Base-by-base conservation (phyloP, 1,140 invertebrate species). In the Ceratosolen fusciceps region DNA sequence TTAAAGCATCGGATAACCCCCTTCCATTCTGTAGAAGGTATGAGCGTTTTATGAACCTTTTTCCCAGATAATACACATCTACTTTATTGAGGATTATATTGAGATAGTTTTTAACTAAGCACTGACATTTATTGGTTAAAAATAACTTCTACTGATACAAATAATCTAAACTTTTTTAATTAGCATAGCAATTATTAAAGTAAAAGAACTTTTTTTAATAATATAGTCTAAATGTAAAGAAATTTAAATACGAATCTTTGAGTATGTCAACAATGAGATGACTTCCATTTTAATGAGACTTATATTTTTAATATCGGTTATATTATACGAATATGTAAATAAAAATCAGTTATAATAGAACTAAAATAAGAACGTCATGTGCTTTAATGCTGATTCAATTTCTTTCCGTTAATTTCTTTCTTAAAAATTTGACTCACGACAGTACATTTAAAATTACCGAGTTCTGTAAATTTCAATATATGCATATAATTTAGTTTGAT, bases 271-370 rank as follows among this genome's bases (percentile, higher is more conserved):
- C n/a, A n/a, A n/a, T n/a, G n/a, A n/a, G n/a, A n/a, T n/a, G n/a
- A n/a, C 26, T 39, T 14, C 31, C 12, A 29, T 29, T 2, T 24
- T 43, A 49, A 62, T 31, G 56, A 1, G 24, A 37, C 24, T 73
- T 47, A 74, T 62, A 37, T 74, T 54, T 60, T 58, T 16, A 9
- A 26, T 31, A 21, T 60, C 10, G n/a, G 24, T 14, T 62, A 43
- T 74, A 62, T 74, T 62, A 47, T 5, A 12, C 56, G 37, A 74
- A 62, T 58, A 74, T 47, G 26, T 62, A 74, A 74, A 74, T 74
- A 47, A 34, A n/a, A 60, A 19, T 49, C 24, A 47, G 54, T 16
- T 10, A 37, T 52, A 43, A 21, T 31, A 29, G 31, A 14, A 19
- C 29, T 65, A 34, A 54, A 24, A 24, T 19, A 62, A 34, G 3